A percentile compares a stretch with the other conserved stretches of the same genome.
These are phyloP conservation scores for Amaurobius ferox DNA, from an alignment of 2,888 invertebrate genomes.

Conservation along the genomic window DNA sequence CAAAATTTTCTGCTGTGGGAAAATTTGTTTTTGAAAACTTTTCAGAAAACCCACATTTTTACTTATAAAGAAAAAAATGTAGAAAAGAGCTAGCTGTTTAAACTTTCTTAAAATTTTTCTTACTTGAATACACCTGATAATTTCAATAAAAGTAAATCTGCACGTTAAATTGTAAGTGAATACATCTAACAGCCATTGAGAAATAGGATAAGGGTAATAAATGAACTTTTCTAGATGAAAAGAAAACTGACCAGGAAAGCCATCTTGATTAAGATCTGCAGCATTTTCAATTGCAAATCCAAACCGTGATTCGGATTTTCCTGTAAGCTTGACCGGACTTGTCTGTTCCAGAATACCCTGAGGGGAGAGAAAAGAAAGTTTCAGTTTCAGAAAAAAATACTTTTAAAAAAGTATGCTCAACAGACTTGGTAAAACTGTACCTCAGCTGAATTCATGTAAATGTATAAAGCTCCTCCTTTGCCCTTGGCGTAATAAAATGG, in stretches of 20 bases:
- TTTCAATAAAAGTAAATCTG: no score
- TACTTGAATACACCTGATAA: no score
- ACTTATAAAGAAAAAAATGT: no score
- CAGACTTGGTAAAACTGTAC: conserved; percentile 34
- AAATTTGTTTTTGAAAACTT: no score
- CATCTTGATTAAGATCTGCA: conserved; percentile 96
- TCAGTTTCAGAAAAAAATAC: neutral
- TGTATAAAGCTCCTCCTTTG: conserved; percentile 94
- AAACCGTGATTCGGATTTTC: conserved; percentile 89
- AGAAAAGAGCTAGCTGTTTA: no score
- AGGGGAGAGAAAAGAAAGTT: neutral
- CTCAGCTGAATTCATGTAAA: conserved; percentile 82
- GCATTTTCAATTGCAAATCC: conserved; percentile 93
- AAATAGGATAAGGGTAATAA: no score
- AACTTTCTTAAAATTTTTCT: no score
- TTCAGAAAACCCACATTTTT: no score
- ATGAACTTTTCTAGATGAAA: no score
- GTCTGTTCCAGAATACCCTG: conserved; percentile 37
- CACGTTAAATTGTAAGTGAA: no score
- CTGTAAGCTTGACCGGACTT: conserved; percentile 79
- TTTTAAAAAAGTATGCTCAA: neutral
- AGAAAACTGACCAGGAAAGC: conserved; percentile 76
- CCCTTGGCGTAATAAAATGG: conserved; percentile 92
- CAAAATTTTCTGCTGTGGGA: no score
- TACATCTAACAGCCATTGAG: no score